Base-by-base conservation (phyloP, 2,888 invertebrate genomes). In the Plagodis dolabraria region DNA sequence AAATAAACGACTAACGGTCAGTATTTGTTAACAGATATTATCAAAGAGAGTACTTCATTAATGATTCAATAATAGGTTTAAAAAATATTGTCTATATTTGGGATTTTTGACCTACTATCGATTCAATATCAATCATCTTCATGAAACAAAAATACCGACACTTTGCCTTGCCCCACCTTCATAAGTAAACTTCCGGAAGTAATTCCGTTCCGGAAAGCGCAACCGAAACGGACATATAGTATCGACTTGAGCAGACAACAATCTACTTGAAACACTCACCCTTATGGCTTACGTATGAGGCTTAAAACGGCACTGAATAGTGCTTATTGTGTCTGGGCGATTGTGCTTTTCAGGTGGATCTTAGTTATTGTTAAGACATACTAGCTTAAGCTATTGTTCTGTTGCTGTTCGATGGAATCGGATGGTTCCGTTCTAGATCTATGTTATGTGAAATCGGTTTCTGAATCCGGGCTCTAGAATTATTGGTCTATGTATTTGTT, bases 181-280 rank as follows among this genome's bases (percentile, higher is more conserved):
- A 54, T 65, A 61, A 67, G 63, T 63, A 63, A 65, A 63, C 61
- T 57, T 67, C 67, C 67, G 64, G 50, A 33, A 48, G 5, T 44
- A 53, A 57, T 45, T 65, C 67, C 67, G 65, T 33, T 44, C 54
- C 58, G 63, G 67, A 67, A 64, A 58, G 48, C 60, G 34, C 49
- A 60, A 57, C 53, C 59, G 47, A 60, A 59, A 63, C 57, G 57
- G 53, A 62, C 55, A 64, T 53, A 60, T 51, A 60, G 51, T 47
- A 59, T 56, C 55, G 59, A 57, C 53, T 60, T 11, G 22, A 54
- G 33, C 12, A 34, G 35, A 50, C 42, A 36, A 47, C 49, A 49
- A 40, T 35, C 34, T 7, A 34, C 40, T 34, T 42, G n/a, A 47
- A 4, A 22, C n/a, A 0, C 45, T 33, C 45, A 38, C n/a, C 36